These are phyloP conservation scores for Euthynnus affinis DNA, from an alignment of 2,797 vertebrate species.

Conservation along the genomic window DNA sequence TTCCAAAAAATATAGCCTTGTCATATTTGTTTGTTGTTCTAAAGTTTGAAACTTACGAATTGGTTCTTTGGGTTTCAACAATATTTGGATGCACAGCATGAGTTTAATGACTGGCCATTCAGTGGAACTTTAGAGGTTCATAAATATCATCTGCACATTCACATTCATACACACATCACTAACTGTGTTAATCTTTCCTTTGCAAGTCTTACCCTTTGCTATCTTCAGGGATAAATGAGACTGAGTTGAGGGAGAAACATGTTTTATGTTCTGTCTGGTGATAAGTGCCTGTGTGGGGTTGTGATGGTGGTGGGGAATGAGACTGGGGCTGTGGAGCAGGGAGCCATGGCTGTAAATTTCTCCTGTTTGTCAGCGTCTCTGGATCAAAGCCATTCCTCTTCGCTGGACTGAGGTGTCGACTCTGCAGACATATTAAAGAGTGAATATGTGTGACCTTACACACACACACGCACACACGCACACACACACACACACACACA, in stretches of 20 bases:
- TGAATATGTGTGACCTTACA: background rate
- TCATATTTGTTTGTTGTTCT: background rate
- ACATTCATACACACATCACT: background rate
- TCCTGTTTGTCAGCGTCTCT: conserved; percentile 45
- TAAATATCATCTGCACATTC: conserved; percentile 9
- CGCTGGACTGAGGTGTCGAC: conserved; percentile 6
- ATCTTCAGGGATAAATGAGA: conserved; percentile 17
- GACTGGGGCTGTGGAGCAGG: conserved; percentile 23
- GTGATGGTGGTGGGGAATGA: conserved; percentile 51
- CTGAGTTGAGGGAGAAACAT: conserved; percentile 19
- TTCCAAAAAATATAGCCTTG: background rate
- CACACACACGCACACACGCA: background rate
- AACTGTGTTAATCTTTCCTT: conserved; percentile 7
- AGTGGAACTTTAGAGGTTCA: background rate
- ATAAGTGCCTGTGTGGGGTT: conserved; percentile 49
- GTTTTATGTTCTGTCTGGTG: conserved; percentile 62
- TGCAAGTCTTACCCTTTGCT: conserved; percentile 13
- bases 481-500: background rate
- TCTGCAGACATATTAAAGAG: conserved; percentile 34
- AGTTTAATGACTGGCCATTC: background rate
- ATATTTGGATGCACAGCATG: background rate
- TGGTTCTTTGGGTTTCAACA: background rate
- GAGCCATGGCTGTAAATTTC: conserved; percentile 57
- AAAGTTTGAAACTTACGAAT: background rate
- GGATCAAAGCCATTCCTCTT: conserved; percentile 52